phyloP scores from a whole-genome alignment of 2,888 invertebrate genomes.

The Sylvicola cinctus region DNA sequence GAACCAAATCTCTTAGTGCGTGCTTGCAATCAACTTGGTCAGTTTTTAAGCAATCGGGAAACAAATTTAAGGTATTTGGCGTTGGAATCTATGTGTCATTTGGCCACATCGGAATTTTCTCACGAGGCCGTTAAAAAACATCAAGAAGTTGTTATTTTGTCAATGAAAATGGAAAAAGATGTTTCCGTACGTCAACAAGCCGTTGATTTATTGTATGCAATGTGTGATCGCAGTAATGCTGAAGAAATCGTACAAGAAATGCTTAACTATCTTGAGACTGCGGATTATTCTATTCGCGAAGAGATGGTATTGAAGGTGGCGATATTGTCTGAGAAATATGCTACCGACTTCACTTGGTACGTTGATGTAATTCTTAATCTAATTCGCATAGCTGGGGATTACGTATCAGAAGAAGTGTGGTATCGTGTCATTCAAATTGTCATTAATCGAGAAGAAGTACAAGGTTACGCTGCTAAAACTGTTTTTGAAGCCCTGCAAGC shows the following conservation, averaged over 20 bases:
- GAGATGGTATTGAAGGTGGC: conserved; percentile 99
- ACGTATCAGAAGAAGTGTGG: conserved; percentile 99
- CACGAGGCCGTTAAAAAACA: conserved; percentile 99
- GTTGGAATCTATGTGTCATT: conserved; percentile 96
- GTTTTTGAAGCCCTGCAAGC: conserved; percentile 98
- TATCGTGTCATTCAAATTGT: conserved; percentile 99
- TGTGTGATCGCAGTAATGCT: conserved; percentile 99
- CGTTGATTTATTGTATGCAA: conserved; percentile 94
- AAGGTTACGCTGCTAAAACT: conserved; percentile 98
- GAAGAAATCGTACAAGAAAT: conserved; percentile 99
- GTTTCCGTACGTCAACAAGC: conserved; percentile 96
- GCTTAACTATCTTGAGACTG: conserved; percentile 96
- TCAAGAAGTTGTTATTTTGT: conserved; percentile 95
- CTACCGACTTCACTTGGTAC: conserved; percentile 96
- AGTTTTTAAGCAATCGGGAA: conserved; percentile 91
- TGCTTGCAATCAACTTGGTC: conserved; percentile 96
- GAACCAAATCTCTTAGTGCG: conserved; percentile 92
- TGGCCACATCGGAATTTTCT: conserved; percentile 97
- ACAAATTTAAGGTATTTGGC: conserved; percentile 96
- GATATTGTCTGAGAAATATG: conserved; percentile 97
- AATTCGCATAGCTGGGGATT: conserved; percentile 98
- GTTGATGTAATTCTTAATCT: conserved; percentile 96
- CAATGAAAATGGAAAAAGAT: conserved; percentile 98
- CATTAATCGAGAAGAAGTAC: conserved; percentile 97
- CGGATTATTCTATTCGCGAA: conserved; percentile 98